phyloP scores from a whole-genome alignment of 2,888 invertebrate species.

The Octodonta nipae region DNA sequence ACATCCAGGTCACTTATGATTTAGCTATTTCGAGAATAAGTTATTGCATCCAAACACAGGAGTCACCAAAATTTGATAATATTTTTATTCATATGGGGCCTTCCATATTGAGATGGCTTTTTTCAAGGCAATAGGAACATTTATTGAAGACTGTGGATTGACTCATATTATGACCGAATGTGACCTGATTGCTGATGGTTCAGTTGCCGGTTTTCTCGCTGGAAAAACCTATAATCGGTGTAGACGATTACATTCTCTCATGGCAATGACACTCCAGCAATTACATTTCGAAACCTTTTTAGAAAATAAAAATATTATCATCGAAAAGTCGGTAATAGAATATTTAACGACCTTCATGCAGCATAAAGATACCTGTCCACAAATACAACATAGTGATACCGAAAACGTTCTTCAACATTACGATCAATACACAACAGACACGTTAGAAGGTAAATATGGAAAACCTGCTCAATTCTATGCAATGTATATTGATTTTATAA shows the following conservation, averaged over 20 bases:
- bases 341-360: constrained; percentile 2
- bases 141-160: constrained; percentile 12
- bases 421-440: constrained; percentile 3
- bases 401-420: not conserved
- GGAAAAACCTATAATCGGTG: no score
- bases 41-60: constrained; percentile 14
- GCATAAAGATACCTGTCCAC: constrained; percentile 3
- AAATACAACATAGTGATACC: constrained; percentile 3
- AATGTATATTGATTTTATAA: constrained; percentile 4
- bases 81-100: constrained; percentile 10
- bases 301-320: no score
- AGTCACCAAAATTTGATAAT: constrained; percentile 4
- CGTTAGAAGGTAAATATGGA: constrained; percentile 4
- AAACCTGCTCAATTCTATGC: constrained; percentile 5
- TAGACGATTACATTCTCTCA: no score
- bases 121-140: constrained; percentile 18
- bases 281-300: no score
- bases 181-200: constrained; percentile 19
- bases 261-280: no score
- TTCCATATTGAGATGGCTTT: constrained; percentile 14
- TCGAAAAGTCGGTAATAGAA: constrained; percentile 3
- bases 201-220: constrained; percentile 15
- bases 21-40: constrained; percentile 21
- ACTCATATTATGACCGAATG: constrained; percentile 16
- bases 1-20: constrained; percentile 23